A percentile compares a stretch with the other conserved stretches of the same genome.
Evolutionary conservation across 2,888 invertebrate species (phyloP).

Genomic region (Noctua janthina): DNA sequence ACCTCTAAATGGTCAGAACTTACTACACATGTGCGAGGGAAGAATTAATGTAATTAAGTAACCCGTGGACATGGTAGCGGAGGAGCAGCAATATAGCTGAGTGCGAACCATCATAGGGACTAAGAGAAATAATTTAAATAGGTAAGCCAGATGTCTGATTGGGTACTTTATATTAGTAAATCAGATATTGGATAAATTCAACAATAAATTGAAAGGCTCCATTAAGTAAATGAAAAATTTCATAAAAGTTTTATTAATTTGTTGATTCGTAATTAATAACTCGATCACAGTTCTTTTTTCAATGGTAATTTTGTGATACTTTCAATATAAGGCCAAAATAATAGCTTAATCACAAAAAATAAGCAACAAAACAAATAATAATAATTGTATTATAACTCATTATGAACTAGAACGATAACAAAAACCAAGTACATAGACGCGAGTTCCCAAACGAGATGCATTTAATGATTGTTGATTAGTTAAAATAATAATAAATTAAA

Average conservation of each 20-base stretch:
- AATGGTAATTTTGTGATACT: conserved; percentile 68
- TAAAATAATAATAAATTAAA: conserved; percentile 62
- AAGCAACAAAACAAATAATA: conserved; percentile 83
- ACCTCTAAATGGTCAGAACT: conserved; percentile 59
- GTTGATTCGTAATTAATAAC: conserved; percentile 60
- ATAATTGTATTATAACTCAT: conserved; percentile 72
- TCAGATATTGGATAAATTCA: conserved; percentile 16
- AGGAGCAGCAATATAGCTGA: conserved; percentile 5
- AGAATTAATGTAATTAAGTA: conserved; percentile 49
- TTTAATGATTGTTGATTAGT: conserved; percentile 58
- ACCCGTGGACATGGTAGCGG: conserved; percentile 29
- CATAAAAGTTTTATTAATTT: conserved; percentile 33
- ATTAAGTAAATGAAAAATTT: conserved; percentile 34
- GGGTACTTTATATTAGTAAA: conserved; percentile 3
- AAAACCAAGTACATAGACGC: conserved; percentile 81
- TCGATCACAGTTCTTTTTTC: conserved; percentile 65
- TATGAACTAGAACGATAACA: conserved; percentile 84
- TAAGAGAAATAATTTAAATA: conserved; percentile 19
- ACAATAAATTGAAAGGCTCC: conserved; percentile 27
- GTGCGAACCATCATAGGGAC: conserved; percentile 27
- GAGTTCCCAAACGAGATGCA: conserved; percentile 83
- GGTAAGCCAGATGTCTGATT: conserved; percentile 9
- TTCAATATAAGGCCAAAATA: conserved; percentile 67
- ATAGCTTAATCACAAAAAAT: conserved; percentile 76
- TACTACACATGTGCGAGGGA: conserved; percentile 52